Conservation (phyloP, 1,140 invertebrate genomes). For the Pentalonia nigronervosa region DNA sequence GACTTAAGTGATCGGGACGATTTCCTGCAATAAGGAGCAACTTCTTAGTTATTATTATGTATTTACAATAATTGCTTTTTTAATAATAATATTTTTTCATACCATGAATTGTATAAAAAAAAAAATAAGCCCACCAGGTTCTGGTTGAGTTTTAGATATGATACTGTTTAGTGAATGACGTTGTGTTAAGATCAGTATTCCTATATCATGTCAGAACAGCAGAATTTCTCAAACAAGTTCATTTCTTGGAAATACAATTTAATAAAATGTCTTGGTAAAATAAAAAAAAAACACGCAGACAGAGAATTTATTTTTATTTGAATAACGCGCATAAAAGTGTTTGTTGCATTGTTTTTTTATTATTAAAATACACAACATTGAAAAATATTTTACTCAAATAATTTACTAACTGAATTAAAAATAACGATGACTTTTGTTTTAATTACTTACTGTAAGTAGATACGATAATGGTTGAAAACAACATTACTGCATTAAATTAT, state of each 20-base stretch:
- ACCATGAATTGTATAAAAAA: neutral
- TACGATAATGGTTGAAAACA: constrained; percentile 8
- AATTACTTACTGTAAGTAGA: neutral
- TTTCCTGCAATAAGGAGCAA: neutral
- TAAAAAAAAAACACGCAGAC: neutral
- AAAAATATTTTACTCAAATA: neutral
- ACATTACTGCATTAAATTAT: neutral
- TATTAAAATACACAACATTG: neutral
- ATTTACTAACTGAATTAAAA: neutral
- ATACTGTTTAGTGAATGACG: no score
- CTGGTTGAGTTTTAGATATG: no score
- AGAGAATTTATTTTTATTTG: neutral
- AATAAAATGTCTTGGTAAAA: neutral
- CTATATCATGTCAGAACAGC: neutral
- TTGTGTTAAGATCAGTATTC: neutral
- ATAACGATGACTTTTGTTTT: constrained; percentile 10
- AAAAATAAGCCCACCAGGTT: neutral
- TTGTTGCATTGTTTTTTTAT: neutral
- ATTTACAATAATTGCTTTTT: neutral
- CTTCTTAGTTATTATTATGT: neutral
- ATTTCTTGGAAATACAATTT: neutral
- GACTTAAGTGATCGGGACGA: neutral
- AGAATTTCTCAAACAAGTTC: neutral
- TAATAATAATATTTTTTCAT: neutral
- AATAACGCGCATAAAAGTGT: neutral